Evolutionary conservation across 2,113 vertebrate genomes (phyloP).

Genomic region (Phainopepla nitens): DNA sequence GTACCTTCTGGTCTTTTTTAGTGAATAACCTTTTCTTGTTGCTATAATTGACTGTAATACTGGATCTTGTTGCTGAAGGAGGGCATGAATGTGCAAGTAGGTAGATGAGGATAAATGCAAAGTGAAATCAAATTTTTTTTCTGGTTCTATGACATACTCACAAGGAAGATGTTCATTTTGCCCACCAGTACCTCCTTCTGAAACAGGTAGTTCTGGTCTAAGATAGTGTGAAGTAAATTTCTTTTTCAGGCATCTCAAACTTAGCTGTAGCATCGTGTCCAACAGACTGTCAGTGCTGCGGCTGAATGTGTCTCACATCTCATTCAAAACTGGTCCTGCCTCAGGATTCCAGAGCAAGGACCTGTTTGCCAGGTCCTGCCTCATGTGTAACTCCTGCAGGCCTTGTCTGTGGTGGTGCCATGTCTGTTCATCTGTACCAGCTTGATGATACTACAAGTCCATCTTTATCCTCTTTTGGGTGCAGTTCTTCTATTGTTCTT

Average conservation of each 20-base stretch:
- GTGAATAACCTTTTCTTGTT: neutral
- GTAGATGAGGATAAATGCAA: neutral
- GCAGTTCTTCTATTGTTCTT: neutral
- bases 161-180: neutral
- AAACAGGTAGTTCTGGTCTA: conserved; percentile 14
- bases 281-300: neutral
- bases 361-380: neutral
- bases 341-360: neutral
- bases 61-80: neutral
- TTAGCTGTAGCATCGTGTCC: neutral
- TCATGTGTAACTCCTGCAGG: neutral
- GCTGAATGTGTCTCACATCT: neutral
- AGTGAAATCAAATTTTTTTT: neutral
- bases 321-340: neutral
- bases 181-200: neutral
- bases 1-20: neutral
- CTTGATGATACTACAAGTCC: neutral
- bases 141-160: neutral
- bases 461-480: neutral
- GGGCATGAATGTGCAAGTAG: neutral
- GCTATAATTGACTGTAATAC: neutral
- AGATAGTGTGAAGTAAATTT: neutral
- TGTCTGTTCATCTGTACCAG: neutral
- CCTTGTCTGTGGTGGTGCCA: neutral
- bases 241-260: neutral